These are phyloP conservation scores for Hemithea aestivaria DNA, from an alignment of 2,888 invertebrate genomes.

Conservation along the genomic window DNA sequence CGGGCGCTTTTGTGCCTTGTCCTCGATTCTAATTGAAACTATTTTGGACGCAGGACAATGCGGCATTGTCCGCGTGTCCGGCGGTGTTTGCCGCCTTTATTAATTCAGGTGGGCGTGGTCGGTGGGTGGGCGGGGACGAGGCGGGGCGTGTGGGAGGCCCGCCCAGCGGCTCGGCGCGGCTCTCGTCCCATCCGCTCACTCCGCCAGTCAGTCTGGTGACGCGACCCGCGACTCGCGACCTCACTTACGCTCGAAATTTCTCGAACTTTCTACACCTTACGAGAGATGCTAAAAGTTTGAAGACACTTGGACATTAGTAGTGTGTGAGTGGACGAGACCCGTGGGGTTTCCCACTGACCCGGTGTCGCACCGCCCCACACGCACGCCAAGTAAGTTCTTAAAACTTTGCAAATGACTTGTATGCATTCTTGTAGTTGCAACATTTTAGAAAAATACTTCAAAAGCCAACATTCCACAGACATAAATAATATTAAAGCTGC, in stretches of 20 bases:
- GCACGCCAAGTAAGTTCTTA: conserved; percentile 63
- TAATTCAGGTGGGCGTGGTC: conserved; percentile 74
- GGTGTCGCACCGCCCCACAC: conserved; percentile 56
- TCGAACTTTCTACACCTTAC: conserved; percentile 47
- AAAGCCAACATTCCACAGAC: too few relatives aligned
- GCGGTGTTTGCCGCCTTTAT: conserved; percentile 76
- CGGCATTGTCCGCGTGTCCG: conserved; percentile 76
- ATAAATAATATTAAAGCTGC: too few relatives aligned
- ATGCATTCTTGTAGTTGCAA: neutral
- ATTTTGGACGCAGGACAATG: conserved; percentile 76
- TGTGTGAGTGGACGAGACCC: conserved; percentile 37
- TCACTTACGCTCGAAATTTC: conserved; percentile 37
- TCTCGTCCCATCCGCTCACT: conserved; percentile 37
- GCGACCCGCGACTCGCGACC: conserved; percentile 61
- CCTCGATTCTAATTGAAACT: conserved; percentile 77
- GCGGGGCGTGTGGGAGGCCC: conserved; percentile 43
- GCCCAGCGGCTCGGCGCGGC: conserved; percentile 49
- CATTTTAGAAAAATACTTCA: too few relatives aligned
- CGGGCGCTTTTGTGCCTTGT: conserved; percentile 68
- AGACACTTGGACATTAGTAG: conserved; percentile 29
- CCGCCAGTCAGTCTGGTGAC: conserved; percentile 63
- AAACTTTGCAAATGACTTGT: conserved; percentile 14
- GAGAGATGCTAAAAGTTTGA: conserved; percentile 31
- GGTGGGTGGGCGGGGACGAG: conserved; percentile 53
- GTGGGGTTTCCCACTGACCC: conserved; percentile 35